Evolutionary conservation across 2,888 invertebrate genomes (phyloP).

Genomic region (Tetranychus truncatus): DNA sequence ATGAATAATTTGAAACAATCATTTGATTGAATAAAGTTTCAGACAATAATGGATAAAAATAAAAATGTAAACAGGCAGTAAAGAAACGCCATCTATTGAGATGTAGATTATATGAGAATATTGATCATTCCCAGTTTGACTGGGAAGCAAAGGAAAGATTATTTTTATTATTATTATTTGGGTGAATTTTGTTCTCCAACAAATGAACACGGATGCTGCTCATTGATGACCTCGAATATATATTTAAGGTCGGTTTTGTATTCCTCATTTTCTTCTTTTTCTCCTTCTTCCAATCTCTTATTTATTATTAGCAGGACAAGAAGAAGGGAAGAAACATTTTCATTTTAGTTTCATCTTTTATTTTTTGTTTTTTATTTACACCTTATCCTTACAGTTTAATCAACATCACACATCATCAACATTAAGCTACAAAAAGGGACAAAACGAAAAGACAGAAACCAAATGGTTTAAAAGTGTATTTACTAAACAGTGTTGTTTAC

Average conservation of each 20-base stretch:
- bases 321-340: too few relatives aligned
- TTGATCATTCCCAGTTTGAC: neutral
- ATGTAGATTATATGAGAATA: neutral
- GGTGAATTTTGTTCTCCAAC: neutral
- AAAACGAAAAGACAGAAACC: too few relatives aligned
- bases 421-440: too few relatives aligned
- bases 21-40: too few relatives aligned
- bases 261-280: neutral
- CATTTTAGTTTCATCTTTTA: too few relatives aligned
- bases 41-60: neutral
- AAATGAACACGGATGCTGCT: neutral
- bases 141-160: neutral
- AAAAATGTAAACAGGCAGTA: neutral
- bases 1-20: too few relatives aligned
- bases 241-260: neutral
- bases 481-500: too few relatives aligned
- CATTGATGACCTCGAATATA: neutral
- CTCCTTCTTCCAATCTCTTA: neutral
- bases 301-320: neutral
- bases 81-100: neutral
- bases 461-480: too few relatives aligned
- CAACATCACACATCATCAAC: too few relatives aligned
- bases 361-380: too few relatives aligned
- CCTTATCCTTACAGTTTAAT: too few relatives aligned
- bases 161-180: neutral